These are phyloP conservation scores for Aurelia coerulea DNA, from an alignment of 30 jellyfish, hydroid and myxozoan species.

Conservation along the genomic window DNA sequence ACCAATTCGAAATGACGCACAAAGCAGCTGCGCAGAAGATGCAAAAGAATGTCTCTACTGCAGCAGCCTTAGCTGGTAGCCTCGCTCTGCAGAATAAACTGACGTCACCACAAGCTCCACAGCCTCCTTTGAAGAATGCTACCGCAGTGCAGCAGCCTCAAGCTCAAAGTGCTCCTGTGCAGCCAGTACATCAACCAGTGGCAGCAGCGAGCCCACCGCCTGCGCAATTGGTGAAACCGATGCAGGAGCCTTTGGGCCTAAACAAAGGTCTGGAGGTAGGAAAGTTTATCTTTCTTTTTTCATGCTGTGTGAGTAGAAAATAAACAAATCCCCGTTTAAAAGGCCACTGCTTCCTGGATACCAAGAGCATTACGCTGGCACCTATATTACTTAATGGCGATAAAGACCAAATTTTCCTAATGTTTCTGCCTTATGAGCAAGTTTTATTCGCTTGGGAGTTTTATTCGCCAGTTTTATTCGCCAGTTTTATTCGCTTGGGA, in stretches of 20 bases:
- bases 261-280: slow-evolving; percentile 7
- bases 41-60: slow-evolving; percentile 34
- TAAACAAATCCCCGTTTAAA: not conserved
- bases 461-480: too few relatives aligned
- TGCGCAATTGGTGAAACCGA: slow-evolving; percentile 22
- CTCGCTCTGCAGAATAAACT: slow-evolving; percentile 24
- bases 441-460: too few relatives aligned
- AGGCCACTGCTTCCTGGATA: too few relatives aligned
- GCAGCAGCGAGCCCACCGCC: not conserved
- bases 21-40: slow-evolving; percentile 84
- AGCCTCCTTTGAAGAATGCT: slow-evolving; percentile 29
- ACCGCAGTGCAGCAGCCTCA: slow-evolving; percentile 21
- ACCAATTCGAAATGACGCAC: slow-evolving; percentile 75
- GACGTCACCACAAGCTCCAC: slow-evolving; percentile 59
- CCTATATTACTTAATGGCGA: not conserved
- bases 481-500: too few relatives aligned
- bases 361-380: too few relatives aligned
- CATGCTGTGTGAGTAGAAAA: too few relatives aligned
- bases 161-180: slow-evolving; percentile 2
- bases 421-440: too few relatives aligned
- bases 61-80: slow-evolving; percentile 11
- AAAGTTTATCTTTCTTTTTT: too few relatives aligned
- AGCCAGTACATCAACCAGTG: not conserved
- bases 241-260: slow-evolving; percentile 12
- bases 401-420: too few relatives aligned